Evolutionary conservation across 2,113 vertebrate species (phyloP).

Genomic region (Pseudopipra pipra): DNA sequence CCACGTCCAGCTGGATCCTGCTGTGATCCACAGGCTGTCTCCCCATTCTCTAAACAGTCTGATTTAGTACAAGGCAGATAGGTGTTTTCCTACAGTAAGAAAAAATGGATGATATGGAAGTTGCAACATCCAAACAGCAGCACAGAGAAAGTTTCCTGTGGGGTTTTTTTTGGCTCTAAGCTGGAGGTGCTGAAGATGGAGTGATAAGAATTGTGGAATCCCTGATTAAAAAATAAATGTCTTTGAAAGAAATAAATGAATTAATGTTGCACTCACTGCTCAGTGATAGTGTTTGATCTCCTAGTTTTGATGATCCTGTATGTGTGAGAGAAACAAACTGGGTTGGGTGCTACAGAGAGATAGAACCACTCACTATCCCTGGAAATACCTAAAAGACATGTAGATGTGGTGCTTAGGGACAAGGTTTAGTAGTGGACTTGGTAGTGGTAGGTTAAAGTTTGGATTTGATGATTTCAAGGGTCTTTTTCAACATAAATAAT

Average conservation of each 20-base stretch:
- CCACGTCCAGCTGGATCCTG: neutral
- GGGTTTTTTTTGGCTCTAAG: neutral
- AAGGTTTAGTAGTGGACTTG: neutral
- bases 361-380: neutral
- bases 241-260: neutral
- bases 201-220: neutral
- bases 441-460: neutral
- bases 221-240: neutral
- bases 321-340: neutral
- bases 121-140: neutral
- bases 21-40: neutral
- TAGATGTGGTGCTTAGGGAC: no score
- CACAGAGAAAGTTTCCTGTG: neutral
- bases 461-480: neutral
- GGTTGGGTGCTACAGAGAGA: no score
- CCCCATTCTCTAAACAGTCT: neutral
- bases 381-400: no score
- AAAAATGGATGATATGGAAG: neutral
- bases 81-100: neutral
- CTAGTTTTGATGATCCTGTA: neutral
- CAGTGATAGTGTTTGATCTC: neutral
- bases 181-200: neutral
- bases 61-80: neutral
- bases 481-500: neutral
- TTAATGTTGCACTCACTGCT: neutral